Evolutionary conservation across 2,797 vertebrate species (phyloP), one percentile per base, ranked within the genome.

Genomic region (Neosalanx taihuensis): DNA sequence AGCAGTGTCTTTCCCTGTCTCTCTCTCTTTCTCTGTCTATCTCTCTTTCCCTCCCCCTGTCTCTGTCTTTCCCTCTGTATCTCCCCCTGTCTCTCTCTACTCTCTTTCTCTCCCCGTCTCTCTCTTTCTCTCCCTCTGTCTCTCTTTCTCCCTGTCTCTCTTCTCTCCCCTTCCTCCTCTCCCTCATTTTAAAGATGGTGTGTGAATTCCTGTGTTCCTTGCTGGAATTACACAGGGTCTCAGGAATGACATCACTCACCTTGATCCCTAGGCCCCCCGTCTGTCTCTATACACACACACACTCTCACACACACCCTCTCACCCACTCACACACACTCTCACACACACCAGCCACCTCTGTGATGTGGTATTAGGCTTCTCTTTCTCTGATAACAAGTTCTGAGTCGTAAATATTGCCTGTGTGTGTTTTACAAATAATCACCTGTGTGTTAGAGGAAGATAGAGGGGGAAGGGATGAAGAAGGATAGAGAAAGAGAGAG

Each of bases 241-340:
- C 20, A 85, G 87, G 88, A 89, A 90, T 89, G 85, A 81, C 72
- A 85, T 84, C 83, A 84, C 78, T 89, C 82, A 83, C 73, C 58
- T 49, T 69, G 20, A 49, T 60, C 76, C 62, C 26, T 17, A 15
- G 6, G n/a, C 26, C 60, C n/a, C 15, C 57, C 61, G 58, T 33
- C 46, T 65, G 37, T 70, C 53, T 69, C 61, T 46, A 51, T 2
- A 51, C 15, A 51, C 49, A 51, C 49, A 13, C 49, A 51, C 49
- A 51, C 49, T 13, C 49, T 13, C 49, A 51, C 49, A 51, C 49
- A 51, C 46, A 51, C 46, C 3, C 46, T 12, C 46, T 12, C 46
- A 51, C 46, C 12, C 46, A 20, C 69, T 41, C 57, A 9, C 35
- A 23, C n/a, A 41, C 63, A 56, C 56, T 26, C 13, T 33, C 31